Evolutionary conservation across 2,797 vertebrate species (phyloP).

Genomic region (Pipistrellus kuhlii): DNA sequence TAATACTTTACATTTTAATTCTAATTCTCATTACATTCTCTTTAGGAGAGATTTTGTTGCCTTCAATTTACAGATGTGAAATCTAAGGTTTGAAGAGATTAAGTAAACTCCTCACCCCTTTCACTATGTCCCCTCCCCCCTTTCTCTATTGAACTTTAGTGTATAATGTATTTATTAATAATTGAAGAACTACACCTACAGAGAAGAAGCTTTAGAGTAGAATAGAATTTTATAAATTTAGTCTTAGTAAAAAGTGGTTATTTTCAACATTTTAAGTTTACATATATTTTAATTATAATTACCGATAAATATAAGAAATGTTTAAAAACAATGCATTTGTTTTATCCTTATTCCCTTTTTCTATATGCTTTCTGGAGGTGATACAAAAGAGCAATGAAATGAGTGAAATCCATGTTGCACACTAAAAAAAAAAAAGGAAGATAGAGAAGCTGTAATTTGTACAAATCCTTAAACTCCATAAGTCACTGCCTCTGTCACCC

Average conservation of each 20-base stretch:
- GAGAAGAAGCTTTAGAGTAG: background rate
- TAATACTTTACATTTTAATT: background rate
- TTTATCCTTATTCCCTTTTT: background rate
- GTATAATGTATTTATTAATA: background rate
- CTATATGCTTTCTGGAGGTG: background rate
- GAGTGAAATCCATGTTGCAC: background rate
- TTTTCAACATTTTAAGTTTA: background rate
- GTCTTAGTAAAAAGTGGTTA: background rate
- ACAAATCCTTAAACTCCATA: background rate
- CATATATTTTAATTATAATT: background rate
- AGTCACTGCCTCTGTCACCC: background rate
- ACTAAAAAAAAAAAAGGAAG: background rate
- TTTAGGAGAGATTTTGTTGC: background rate
- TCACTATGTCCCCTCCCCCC: background rate
- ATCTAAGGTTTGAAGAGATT: background rate
- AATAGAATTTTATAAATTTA: background rate
- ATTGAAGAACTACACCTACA: background rate
- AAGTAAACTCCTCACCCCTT: background rate
- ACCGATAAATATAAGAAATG: background rate
- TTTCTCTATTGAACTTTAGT: background rate
- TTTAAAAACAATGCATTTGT: conserved; percentile 34
- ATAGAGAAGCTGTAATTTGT: background rate
- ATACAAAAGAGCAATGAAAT: background rate
- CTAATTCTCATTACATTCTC: background rate
- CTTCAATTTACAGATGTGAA: background rate